These are phyloP conservation scores for Champsocephalus esox DNA, from an alignment of 2,797 vertebrate genomes.

Conservation along the genomic window DNA sequence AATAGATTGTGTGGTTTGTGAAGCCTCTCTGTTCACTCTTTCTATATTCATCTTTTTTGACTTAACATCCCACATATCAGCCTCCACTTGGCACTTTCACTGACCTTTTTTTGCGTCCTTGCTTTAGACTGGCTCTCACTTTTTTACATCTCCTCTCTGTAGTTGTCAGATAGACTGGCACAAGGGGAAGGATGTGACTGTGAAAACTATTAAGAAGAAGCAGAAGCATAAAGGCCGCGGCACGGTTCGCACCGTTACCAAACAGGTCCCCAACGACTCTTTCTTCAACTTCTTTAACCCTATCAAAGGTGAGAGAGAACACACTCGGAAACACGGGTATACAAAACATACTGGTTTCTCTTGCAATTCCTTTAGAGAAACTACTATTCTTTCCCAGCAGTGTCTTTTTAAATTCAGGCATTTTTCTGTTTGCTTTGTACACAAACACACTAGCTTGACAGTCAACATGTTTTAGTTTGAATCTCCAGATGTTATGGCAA, in stretches of 20 bases:
- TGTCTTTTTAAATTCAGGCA: neutral
- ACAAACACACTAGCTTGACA: neutral
- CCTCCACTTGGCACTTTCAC: constrained; percentile 37
- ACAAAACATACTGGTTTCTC: neutral
- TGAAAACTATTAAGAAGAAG: constrained; percentile 97
- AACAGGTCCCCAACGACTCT: constrained; percentile 95
- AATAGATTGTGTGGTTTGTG: constrained; percentile 30
- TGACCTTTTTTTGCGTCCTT: constrained; percentile 18
- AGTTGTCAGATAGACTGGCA: constrained; percentile 98
- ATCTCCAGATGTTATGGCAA: neutral
- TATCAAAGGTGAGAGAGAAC: constrained; percentile 87
- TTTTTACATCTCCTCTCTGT: constrained; percentile 6
- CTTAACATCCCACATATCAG: constrained; percentile 45
- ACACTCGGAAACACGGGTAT: neutral
- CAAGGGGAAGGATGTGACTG: constrained; percentile 95
- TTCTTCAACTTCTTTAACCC: constrained; percentile 99
- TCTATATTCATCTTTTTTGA: constrained; percentile 38
- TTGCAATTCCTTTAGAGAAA: neutral
- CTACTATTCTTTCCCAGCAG: neutral
- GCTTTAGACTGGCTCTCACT: constrained; percentile 25
- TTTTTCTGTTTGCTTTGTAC: neutral
- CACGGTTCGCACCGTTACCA: constrained; percentile 94
- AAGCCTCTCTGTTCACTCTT: constrained; percentile 8
- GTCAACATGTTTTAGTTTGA: neutral
- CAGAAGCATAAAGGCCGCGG: constrained; percentile 99